Base-by-base conservation (phyloP, 2,113 vertebrate species). In the Forbesichthys agassizii region DNA sequence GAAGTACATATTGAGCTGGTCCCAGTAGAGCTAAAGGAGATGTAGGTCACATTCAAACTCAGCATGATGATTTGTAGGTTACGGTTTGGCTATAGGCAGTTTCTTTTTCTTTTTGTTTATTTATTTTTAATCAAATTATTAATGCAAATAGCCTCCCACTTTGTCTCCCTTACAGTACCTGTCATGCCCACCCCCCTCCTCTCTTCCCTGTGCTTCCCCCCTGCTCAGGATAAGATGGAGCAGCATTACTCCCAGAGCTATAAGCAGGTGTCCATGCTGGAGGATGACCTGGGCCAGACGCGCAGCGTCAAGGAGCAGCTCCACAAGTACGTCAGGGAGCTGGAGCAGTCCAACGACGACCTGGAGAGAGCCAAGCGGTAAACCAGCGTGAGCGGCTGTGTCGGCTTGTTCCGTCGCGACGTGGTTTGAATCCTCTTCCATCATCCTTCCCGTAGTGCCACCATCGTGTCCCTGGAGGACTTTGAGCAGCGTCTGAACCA, bases 341-440 rank as follows among this genome's bases (percentile, higher is more conserved):
- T 99, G 73, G 98, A 99, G 55, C 98, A 99, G 91, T 95, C 97
- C 89, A 99, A 99, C 0, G 98, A 99, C 0, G 98, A 99, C 93
- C 79, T 99, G 84, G 98, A 99, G 83, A 91, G 98, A 75, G 95
- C 98, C 4, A 99, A 99, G 71, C 95, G 98, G 98, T 99, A 36
- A 76, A 68, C 18, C 36, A 59, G 27, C 7, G 10, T 52, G 51
- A 13, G 51, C 1, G 54, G n/a, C 14, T 56, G 54, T 16, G 54
- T 56, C 14, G n/a, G 54, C 7, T 14, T 56, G 54, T 33, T 27
- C 12, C 27, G 13, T 27, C 27, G 2, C 27, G 27, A 27, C 27
- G 27, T 2, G 27, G 27, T 27, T 27, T 27, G 27, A 27, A 27
- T 27, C 27, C 27, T 27, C 27, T 27, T 27, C 27, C 27, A 27